Conservation (phyloP, 92 coral and sea anemone species). For the Pocillopora meandrina region DNA sequence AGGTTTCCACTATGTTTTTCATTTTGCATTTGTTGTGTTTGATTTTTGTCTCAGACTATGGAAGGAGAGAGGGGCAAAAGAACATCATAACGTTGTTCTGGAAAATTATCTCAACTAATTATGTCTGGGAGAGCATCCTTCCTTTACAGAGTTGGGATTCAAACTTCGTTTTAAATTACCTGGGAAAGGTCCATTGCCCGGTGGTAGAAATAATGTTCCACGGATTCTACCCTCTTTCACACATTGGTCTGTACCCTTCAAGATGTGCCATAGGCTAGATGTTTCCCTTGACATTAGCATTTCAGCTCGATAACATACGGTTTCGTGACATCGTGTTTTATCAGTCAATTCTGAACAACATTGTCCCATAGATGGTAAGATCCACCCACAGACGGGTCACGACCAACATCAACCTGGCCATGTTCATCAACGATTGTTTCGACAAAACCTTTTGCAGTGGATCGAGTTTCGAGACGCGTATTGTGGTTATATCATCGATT, state of each 20-base stretch:
- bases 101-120: no score
- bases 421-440: constrained; percentile 28
- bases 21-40: no score
- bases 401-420: constrained; percentile 23
- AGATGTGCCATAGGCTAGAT: not conserved
- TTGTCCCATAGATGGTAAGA: constrained; percentile 50
- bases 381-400: constrained; percentile 43
- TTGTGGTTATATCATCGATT: constrained; percentile 12
- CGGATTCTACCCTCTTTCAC: constrained; percentile 50
- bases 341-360: no score
- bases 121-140: no score
- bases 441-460: constrained; percentile 23
- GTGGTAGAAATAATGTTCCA: constrained; percentile 62
- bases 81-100: no score
- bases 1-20: no score
- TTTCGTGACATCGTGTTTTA: constrained; percentile 34
- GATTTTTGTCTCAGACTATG: no score
- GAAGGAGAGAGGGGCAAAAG: no score
- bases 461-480: constrained; percentile 19
- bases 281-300: not conserved
- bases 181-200: constrained; percentile 61
- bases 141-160: no score
- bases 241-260: no score
- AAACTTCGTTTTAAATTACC: constrained; percentile 14
- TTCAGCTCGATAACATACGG: constrained; percentile 23